Evolutionary conservation across 2,888 invertebrate species (phyloP).

Genomic region (Drosophila testacea): DNA sequence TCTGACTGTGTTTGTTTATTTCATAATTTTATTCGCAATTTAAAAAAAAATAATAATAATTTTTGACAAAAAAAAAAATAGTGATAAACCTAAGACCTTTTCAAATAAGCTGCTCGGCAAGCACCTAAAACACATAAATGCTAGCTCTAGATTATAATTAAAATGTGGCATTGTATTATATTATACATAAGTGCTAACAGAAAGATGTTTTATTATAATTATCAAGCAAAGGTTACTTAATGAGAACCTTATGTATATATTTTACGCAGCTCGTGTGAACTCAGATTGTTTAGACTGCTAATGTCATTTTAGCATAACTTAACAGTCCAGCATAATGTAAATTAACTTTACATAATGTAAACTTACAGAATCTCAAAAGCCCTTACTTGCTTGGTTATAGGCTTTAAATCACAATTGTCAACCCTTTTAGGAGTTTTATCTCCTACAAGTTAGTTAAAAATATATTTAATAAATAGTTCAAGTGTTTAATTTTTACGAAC

Average conservation of each 20-base stretch:
- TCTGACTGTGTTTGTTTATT: background rate
- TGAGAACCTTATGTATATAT: background rate
- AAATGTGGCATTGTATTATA: background rate
- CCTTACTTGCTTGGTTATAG: no score
- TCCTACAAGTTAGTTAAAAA: no score
- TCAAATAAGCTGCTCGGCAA: background rate
- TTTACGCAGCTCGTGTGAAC: no score
- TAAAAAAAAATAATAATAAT: background rate
- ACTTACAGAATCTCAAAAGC: no score
- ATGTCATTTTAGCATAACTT: no score
- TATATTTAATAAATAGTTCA: no score
- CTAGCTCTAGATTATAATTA: slow-evolving; percentile 2
- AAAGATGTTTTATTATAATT: slow-evolving; percentile 2
- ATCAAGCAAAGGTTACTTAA: slow-evolving; percentile 7
- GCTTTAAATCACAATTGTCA: no score
- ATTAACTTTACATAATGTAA: no score
- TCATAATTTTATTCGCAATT: slow-evolving; percentile 3
- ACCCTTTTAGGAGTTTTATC: no score
- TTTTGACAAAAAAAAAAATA: background rate
- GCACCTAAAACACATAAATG: background rate
- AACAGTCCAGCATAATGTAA: no score
- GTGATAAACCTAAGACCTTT: slow-evolving; percentile 23
- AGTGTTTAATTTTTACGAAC: no score
- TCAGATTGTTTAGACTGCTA: no score
- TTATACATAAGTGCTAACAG: background rate